Evolutionary conservation across 2,888 invertebrate species (phyloP).

Genomic region (Noctua fimbriata): DNA sequence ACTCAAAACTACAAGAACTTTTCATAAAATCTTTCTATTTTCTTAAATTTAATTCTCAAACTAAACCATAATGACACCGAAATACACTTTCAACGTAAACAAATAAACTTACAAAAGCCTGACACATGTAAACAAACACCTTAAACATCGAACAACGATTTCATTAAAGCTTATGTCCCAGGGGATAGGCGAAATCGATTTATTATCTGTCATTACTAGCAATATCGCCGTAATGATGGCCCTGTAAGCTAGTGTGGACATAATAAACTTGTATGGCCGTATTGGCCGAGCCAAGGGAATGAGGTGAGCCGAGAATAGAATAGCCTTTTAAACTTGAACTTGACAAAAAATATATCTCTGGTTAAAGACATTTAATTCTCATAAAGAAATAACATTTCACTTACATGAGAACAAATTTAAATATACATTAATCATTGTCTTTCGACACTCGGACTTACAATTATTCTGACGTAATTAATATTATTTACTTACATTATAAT

Average conservation of each 20-base stretch:
- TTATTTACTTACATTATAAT: too few species aligned
- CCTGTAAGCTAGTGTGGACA: slow-evolving; percentile 73
- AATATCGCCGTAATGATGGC: slow-evolving; percentile 83
- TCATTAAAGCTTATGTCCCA: slow-evolving; percentile 10
- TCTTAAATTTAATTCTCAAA: background rate
- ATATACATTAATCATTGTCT: too few species aligned
- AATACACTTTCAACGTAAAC: background rate
- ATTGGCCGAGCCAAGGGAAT: background rate
- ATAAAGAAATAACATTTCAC: too few species aligned
- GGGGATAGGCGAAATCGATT: slow-evolving; percentile 27
- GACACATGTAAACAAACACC: slow-evolving; percentile 23
- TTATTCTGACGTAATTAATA: too few species aligned
- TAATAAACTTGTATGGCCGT: slow-evolving; percentile 44
- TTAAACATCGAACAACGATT: slow-evolving; percentile 28
- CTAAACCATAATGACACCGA: background rate
- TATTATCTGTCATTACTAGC: slow-evolving; percentile 81
- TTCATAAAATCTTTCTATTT: background rate
- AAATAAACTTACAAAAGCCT: background rate
- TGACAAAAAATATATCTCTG: slow-evolving; percentile 4
- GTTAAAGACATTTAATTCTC: too few species aligned
- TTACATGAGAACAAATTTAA: too few species aligned
- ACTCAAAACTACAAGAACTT: background rate
- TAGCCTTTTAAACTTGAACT: slow-evolving; percentile 15
- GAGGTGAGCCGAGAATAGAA: slow-evolving; percentile 12
- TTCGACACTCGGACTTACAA: too few species aligned